Evolutionary conservation across 23 tunicate genomes (phyloP), one percentile per base, ranked within the genome.

Genomic region (Aplidium turbinatum): DNA sequence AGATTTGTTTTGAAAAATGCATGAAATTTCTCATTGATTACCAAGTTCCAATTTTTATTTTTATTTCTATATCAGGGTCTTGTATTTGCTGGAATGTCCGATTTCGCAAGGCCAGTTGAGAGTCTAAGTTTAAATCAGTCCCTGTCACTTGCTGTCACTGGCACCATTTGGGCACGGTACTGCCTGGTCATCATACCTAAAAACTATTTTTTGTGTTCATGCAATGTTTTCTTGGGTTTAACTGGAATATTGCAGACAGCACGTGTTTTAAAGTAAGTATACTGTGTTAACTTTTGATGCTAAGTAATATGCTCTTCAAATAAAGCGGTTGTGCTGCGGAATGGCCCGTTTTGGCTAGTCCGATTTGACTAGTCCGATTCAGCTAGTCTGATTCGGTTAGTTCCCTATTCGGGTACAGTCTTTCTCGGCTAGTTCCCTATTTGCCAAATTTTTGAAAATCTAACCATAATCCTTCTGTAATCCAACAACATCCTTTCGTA

Each of bases 41-140:
- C n/a, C n/a, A n/a, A n/a, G n/a, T n/a, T n/a, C n/a, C n/a, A n/a
- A n/a, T n/a, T n/a, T n/a, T n/a, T n/a, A n/a, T n/a, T n/a, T n/a
- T n/a, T n/a, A n/a, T n/a, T n/a, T n/a, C n/a, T n/a, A 56, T 73
- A 64, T 55, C 57, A 91, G 97, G 97, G 97, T 35, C 72, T 91
- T 33, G 97, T 91, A 18, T 85, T 91, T 79, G 91, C 97, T 57
- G 97, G 97, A 11, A 74, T 79, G 79, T 84, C 97, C 5, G 97
- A 91, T 57, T 75, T 91, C 33, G 76, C 97, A 22, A 77, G 97
- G 20, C 97, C 97, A 11, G 97, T 67, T 11, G 91, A 84, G 35
- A 57, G 61, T 19, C 66, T 91, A 16, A 91, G 97, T 67, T 67
- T 91, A 2, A 91, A 91, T 39, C 97, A 91, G 68, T 91, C 97